Evolutionary conservation across 2,888 invertebrate genomes (phyloP).

Genomic region (Coelinius sp.): DNA sequence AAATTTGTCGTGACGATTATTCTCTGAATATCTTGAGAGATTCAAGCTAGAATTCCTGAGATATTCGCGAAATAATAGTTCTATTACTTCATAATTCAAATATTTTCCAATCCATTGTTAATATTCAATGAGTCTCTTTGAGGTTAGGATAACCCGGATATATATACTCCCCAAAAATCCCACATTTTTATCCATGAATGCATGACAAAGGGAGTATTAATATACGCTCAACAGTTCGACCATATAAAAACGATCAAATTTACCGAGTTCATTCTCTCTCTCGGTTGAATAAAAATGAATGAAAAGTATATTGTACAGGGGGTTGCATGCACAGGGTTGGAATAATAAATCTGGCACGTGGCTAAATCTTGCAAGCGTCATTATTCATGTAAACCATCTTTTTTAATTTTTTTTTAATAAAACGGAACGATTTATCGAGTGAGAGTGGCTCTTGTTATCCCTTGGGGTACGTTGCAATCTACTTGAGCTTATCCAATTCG

Average conservation of each 20-base stretch:
- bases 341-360: conserved; percentile 15
- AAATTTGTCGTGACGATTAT: no score
- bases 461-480: not conserved
- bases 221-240: conserved; percentile 12
- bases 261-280: not conserved
- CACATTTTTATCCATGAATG: not conserved
- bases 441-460: conserved; percentile 1
- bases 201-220: not conserved
- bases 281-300: conserved; percentile 3
- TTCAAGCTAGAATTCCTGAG: no score
- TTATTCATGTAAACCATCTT: conserved; percentile 10
- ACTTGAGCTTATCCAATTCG: conserved; percentile 3
- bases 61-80: not conserved
- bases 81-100: not conserved
- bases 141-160: not conserved
- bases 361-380: not conserved
- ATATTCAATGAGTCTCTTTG: not conserved
- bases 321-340: conserved; percentile 1
- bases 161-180: not conserved
- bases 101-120: not conserved
- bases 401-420: not conserved
- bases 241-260: conserved; percentile 19
- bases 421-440: not conserved
- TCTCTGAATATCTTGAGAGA: no score
- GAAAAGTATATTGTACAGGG: conserved; percentile 6